Conservation (phyloP, 2,888 invertebrate genomes). For the Spatulosminthurus flaviceps region DNA sequence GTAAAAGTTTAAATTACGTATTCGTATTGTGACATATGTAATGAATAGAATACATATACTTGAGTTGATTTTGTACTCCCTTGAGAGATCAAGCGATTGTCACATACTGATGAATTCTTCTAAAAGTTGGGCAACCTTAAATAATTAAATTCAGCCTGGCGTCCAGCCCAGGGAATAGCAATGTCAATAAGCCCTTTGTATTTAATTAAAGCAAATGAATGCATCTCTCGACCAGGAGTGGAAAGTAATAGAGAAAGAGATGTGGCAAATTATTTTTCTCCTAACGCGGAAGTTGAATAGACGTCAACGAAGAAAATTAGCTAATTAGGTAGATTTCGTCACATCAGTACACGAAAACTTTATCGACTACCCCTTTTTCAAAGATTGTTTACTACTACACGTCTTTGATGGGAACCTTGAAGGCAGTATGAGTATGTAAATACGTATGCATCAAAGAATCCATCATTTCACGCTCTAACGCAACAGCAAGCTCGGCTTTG, state of each 20-base stretch:
- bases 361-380: neutral
- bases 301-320: conserved; percentile 8
- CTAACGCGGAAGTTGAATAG: conserved; percentile 7
- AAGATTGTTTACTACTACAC: neutral
- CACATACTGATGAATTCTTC: too few species aligned
- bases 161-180: too few species aligned
- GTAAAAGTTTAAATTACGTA: too few species aligned
- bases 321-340: neutral
- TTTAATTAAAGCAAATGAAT: too few species aligned
- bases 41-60: too few species aligned
- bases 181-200: too few species aligned
- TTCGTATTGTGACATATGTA: too few species aligned
- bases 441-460: neutral
- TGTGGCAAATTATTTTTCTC: neutral
- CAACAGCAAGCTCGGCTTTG: too few species aligned
- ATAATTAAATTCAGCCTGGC: too few species aligned
- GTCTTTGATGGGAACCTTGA: neutral
- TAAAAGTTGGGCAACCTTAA: too few species aligned
- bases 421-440: neutral
- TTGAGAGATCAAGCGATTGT: too few species aligned
- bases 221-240: neutral
- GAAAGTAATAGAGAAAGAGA: neutral
- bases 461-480: neutral
- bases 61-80: too few species aligned
- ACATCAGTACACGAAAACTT: conserved; percentile 3